Percentiles rank a stretch among this genome's conserved stretches.
Conservation (phyloP, 2,797 vertebrate species). For the Pagetopsis macropterus region DNA sequence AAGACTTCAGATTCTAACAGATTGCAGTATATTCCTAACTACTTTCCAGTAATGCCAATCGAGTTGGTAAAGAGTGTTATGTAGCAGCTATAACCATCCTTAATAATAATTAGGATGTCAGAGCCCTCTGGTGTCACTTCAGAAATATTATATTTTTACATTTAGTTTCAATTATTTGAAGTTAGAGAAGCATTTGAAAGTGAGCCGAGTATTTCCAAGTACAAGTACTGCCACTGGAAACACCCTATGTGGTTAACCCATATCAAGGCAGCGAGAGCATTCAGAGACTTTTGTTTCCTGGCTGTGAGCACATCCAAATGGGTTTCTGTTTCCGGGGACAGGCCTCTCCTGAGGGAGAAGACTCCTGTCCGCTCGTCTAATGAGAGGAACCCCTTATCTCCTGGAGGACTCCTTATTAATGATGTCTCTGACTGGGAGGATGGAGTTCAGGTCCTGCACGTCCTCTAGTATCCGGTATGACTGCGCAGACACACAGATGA, state of each 20-base stretch:
- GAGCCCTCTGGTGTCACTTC: constrained; percentile 6
- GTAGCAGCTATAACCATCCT: constrained; percentile 10
- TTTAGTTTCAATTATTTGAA: constrained; percentile 9
- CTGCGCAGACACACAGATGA: constrained; percentile 76
- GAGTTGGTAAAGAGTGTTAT: neutral
- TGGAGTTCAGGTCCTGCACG: constrained; percentile 88
- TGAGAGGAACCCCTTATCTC: constrained; percentile 59
- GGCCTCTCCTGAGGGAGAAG: constrained; percentile 60
- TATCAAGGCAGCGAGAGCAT: constrained; percentile 6
- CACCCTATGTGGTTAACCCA: constrained; percentile 2
- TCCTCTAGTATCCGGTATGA: constrained; percentile 84
- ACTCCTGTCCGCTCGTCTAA: constrained; percentile 63
- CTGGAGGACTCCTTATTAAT: constrained; percentile 69
- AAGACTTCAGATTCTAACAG: constrained; percentile 17
- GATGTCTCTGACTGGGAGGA: constrained; percentile 87
- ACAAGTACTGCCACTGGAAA: constrained; percentile 21
- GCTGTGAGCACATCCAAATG: constrained; percentile 22
- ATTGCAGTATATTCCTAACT: neutral
- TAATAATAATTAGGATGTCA: constrained; percentile 14
- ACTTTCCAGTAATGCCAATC: neutral
- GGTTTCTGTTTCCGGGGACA: constrained; percentile 16
- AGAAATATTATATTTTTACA: neutral
- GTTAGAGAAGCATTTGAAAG: constrained; percentile 23
- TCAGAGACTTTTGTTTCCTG: constrained; percentile 8
- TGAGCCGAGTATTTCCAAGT: constrained; percentile 1